Evolutionary conservation across 2,888 invertebrate genomes (phyloP), one percentile per base, ranked within the genome.

Genomic region (Himalopsyche kuldschensis): DNA sequence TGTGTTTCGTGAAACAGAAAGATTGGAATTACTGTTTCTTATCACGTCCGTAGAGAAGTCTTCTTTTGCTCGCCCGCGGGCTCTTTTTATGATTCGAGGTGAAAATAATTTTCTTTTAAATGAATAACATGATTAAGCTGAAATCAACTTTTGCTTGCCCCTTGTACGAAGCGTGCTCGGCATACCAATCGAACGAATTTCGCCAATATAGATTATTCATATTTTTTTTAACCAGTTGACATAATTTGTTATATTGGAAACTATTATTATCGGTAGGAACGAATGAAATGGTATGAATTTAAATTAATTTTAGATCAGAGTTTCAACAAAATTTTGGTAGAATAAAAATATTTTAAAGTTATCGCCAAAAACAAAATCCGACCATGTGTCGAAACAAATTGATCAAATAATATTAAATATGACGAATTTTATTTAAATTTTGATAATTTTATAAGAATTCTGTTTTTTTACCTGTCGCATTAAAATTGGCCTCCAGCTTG

Each of bases 41-140:
- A 80, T 83, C 79, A 79, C 83, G 79, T 83, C 77, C 83, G 83
- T 78, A 15, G 55, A 55, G 55, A 20, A 5, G 55, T 55, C 55
- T 55, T 55, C 55, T 55, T 20, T 80, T 80, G 77, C 80, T 81
- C 55, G 46, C 83, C 80, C 79, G 80, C 80, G 48, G 80, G 82
- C 69, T 48, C 78, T 79, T 82, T 82, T 80, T 81, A 80, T 83
- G 83, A 80, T 81, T 80, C 80, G 78, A 85, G 84, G 84, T 81
- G 86, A 84, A 85, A 86, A 84, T 86, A 85, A 86, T 86, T 86
- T 83, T 84, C 84, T 84, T 85, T 86, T 85, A 86, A 86, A 86
- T 84, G 86, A 86, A 86, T 86, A 82, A 86, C 86, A 80, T 82
- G 81, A 86, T 86, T 84, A 83, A 78, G 76, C 80, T 20, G 78